A percentile compares a stretch with the other conserved stretches of the same genome.
Evolutionary conservation across 1,140 invertebrate genomes (phyloP).

Genomic region (Paraescarpia echinospica): DNA sequence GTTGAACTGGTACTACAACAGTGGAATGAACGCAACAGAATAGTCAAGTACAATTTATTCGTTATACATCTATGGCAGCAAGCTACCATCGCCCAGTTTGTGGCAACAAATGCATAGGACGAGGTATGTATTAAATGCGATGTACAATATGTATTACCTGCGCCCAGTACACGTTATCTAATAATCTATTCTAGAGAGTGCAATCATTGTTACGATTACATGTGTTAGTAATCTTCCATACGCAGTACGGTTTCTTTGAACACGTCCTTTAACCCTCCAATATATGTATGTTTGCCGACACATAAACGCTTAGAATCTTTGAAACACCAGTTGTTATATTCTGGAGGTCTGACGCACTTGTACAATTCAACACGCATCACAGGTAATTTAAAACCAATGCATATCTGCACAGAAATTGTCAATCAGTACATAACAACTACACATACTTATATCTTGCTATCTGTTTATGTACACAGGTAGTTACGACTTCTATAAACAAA

Average conservation of each 20-base stretch:
- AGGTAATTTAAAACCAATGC: not conserved
- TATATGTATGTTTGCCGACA: not conserved
- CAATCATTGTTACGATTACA: not conserved
- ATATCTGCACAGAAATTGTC: not conserved
- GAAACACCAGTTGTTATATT: not conserved
- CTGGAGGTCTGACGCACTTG: not conserved
- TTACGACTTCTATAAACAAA: not conserved
- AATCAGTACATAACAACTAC: not conserved
- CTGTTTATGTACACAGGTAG: not conserved
- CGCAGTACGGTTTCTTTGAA: not conserved
- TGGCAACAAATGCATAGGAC: not conserved
- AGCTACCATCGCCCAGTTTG: slow-evolving; percentile 3
- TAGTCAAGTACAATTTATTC: not conserved
- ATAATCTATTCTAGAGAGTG: not conserved
- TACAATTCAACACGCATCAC: not conserved
- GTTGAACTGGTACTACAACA: not conserved
- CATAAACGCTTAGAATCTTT: not conserved
- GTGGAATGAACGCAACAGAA: not conserved
- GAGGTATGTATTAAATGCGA: not conserved
- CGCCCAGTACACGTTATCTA: not conserved
- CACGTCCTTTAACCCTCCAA: not conserved
- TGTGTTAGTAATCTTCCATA: not conserved
- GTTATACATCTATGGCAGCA: not conserved
- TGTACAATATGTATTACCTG: not conserved
- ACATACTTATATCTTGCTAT: not conserved